phyloP scores from a whole-genome alignment of 1,140 invertebrate species.

The Palaemon carinicauda region DNA sequence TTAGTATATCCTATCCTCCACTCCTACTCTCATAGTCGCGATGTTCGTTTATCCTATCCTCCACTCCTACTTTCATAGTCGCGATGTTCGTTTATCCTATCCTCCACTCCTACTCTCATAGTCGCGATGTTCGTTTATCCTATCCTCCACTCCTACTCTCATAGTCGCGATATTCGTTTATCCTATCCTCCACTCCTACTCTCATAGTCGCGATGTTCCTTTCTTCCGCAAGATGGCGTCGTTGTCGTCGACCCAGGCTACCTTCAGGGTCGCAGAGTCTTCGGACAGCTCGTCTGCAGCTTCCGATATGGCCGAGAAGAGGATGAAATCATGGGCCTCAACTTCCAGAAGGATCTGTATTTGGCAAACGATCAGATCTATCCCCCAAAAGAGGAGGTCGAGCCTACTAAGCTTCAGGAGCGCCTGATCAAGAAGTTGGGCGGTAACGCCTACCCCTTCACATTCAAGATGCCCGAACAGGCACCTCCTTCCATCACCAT shows the following conservation, averaged over 20 bases:
- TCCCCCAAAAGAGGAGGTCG: neutral
- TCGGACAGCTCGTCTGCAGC: conserved; percentile 70
- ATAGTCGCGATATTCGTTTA: too few relatives aligned
- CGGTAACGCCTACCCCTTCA: conserved; percentile 81
- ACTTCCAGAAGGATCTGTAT: conserved; percentile 90
- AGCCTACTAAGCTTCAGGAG: conserved; percentile 66
- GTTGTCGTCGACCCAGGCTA: conserved; percentile 89
- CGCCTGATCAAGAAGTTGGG: conserved; percentile 84
- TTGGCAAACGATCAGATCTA: conserved; percentile 74
- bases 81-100: too few relatives aligned
- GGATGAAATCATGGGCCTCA: conserved; percentile 91
- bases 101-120: too few relatives aligned
- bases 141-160: too few relatives aligned
- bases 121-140: too few relatives aligned
- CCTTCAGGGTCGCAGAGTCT: conserved; percentile 73
- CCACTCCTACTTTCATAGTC: too few relatives aligned
- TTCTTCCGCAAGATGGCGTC: conserved; percentile 73
- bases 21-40: too few relatives aligned
- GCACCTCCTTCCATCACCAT: conserved; percentile 68
- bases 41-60: too few relatives aligned
- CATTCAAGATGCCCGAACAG: conserved; percentile 78
- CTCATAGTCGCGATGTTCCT: too few relatives aligned
- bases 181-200: too few relatives aligned
- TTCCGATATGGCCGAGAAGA: conserved; percentile 86
- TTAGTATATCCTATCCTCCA: too few relatives aligned